Percentiles rank a stretch among this genome's conserved stretches.
phyloP scores from a whole-genome alignment of 2,888 invertebrate species.

The Epirrhoe tristata region DNA sequence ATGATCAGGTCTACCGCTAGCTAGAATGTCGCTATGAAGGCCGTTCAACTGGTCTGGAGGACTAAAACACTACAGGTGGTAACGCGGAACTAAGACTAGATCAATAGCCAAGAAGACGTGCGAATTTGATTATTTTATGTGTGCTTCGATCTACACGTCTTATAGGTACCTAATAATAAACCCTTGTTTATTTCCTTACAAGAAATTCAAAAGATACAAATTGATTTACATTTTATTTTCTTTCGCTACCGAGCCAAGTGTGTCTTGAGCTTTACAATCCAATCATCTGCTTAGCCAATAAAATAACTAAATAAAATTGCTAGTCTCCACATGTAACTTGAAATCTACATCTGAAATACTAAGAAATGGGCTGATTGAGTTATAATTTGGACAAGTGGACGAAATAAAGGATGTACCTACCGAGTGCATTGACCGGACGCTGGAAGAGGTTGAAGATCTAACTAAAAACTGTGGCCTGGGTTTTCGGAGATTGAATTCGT shows the following conservation, averaged over 20 bases:
- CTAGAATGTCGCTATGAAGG: slow-evolving; percentile 1
- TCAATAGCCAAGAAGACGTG: too few relatives aligned
- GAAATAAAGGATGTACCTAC: slow-evolving; percentile 20
- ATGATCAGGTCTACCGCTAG: not conserved
- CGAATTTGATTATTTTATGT: too few relatives aligned
- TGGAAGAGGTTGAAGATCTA: slow-evolving; percentile 22
- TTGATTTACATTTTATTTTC: too few relatives aligned
- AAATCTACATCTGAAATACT: slow-evolving; percentile 4
- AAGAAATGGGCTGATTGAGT: slow-evolving; percentile 10
- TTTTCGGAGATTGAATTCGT: slow-evolving; percentile 2
- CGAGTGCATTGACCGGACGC: slow-evolving; percentile 8
- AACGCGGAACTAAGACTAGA: too few relatives aligned
- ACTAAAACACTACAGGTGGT: not conserved
- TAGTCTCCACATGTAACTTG: slow-evolving; percentile 14
- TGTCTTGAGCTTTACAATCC: not conserved
- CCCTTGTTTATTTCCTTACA: too few relatives aligned
- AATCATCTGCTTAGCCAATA: slow-evolving; percentile 5
- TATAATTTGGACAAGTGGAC: slow-evolving; percentile 29
- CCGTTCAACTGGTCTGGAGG: not conserved
- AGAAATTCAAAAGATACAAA: too few relatives aligned
- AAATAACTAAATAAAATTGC: not conserved
- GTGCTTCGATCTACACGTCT: too few relatives aligned
- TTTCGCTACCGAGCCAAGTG: too few relatives aligned
- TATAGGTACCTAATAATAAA: too few relatives aligned
- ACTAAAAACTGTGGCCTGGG: slow-evolving; percentile 6